Percentiles rank a stretch among this genome's conserved stretches.
These are phyloP conservation scores for Tinea semifulvella DNA, from an alignment of 2,888 invertebrate species.

Conservation along the genomic window DNA sequence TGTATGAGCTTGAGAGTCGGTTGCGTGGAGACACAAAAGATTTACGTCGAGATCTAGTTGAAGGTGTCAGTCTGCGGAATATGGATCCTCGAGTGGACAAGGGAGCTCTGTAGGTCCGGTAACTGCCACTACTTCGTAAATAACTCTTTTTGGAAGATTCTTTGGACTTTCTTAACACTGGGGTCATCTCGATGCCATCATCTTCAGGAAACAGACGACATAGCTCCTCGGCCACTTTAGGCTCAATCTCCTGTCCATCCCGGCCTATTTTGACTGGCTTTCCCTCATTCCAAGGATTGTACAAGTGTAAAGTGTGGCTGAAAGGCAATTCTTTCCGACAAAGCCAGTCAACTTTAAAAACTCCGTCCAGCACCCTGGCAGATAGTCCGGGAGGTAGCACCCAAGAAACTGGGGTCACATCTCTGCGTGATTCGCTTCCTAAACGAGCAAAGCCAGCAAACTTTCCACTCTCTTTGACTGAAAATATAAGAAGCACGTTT, in stretches of 20 bases:
- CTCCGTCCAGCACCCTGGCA: slow-evolving; percentile 92
- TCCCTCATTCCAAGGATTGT: slow-evolving; percentile 98
- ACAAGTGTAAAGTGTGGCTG: slow-evolving; percentile 89
- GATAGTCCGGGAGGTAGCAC: slow-evolving; percentile 93
- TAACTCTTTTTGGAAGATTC: slow-evolving; percentile 77
- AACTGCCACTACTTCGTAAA: slow-evolving; percentile 59
- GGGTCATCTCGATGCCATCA: slow-evolving; percentile 88
- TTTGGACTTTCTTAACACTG: slow-evolving; percentile 85
- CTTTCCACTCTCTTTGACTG: slow-evolving; percentile 97
- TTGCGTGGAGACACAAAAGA: slow-evolving; percentile 72
- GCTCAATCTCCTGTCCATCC: slow-evolving; percentile 98
- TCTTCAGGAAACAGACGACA: slow-evolving; percentile 95
- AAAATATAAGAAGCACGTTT: slow-evolving; percentile 95
- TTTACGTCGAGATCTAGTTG: slow-evolving; percentile 67
- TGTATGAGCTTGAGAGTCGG: slow-evolving; percentile 62
- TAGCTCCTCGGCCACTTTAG: slow-evolving; percentile 92
- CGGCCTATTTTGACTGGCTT: slow-evolving; percentile 99
- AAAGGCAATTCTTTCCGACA: slow-evolving; percentile 94
- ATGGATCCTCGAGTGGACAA: slow-evolving; percentile 46
- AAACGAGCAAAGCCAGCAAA: slow-evolving; percentile 95
- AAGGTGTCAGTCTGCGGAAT: slow-evolving; percentile 59
- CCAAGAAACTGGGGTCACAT: slow-evolving; percentile 92
- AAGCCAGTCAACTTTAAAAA: slow-evolving; percentile 97
- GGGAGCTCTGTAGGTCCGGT: slow-evolving; percentile 58
- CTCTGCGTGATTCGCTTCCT: slow-evolving; percentile 87